Evolutionary conservation across 2,113 vertebrate species (phyloP), one percentile per base, ranked within the genome.

Genomic region (Polypterus senegalus): DNA sequence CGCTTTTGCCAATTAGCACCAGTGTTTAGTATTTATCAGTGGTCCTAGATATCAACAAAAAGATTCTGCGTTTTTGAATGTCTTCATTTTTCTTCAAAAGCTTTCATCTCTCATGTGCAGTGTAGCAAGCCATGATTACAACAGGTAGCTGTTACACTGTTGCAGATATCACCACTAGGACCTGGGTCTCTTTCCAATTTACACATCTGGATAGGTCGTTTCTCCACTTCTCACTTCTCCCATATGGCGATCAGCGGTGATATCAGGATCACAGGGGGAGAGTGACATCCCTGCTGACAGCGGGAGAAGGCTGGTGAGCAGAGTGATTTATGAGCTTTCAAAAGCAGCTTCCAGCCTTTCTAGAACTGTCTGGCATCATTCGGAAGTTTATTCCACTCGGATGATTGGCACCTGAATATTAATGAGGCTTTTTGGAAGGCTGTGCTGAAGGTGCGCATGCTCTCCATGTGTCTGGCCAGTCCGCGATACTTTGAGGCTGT

Each of bases 301-400:
- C 49, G 55, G 9, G 56, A 58, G 60, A 48, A 60, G 48, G 57
- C n/a, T 63, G 63, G 64, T 46, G 47, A 64, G 48, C 8, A 49
- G 64, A 53, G 62, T 70, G 69, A 73, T 73, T 76, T 76, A 73
- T 73, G 71, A 61, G 66, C 53, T 59, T 46, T 49, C 62, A 64
- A 52, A 49, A 62, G 61, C 62, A 61, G 48, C 6, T 46, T 27
- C 46, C 4, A 57, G 45, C 55, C 60, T 57, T 53, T 58, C 65
- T 47, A 59, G 56, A 47, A 53, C 62, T 53, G 52, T 62, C 65
- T 9, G 11, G 54, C 49, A 46, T 46, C 49, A 57, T 54, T 60
- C 58, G 54, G 49, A 57, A 54, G 8, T 47, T 67, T 61, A 58
- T 66, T 74, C 61, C 56, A 6, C 56, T 7, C 7, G 56, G 56